Evolutionary conservation across 92 coral and sea anemone genomes (phyloP), one percentile per base, ranked within the genome.

Genomic region (Palythoa grandiflora): DNA sequence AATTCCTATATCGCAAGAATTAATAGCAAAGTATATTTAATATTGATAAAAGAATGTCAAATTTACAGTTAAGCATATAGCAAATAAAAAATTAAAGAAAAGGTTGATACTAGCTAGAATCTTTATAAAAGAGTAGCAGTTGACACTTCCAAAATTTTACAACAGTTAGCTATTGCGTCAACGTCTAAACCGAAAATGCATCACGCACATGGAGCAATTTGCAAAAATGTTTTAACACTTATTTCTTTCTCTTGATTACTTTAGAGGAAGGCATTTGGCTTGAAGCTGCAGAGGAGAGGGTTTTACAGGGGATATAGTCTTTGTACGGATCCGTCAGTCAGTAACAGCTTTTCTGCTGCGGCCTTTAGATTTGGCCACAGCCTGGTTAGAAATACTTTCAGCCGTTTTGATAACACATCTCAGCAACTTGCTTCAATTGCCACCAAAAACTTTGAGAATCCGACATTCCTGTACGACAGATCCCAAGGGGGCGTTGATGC

Each of bases 291-390:
- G 55, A 76, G 36, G 35, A 9, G 1, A 5, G 63, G 63, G 9
- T 76, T 76, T 36, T 48, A 21, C 63, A 8, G n/a, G 35, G 20
- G 52, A 9, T 76, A 76, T 61, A 20, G 61, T 53, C 63, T 6
- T 61, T 76, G 59, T 11, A 76, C 80, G n/a, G 61, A 76, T 38
- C 80, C 80, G 1, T 76, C 80, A 19, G 19, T 76, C 3, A 20
- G 10, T 1, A 76, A 76, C 80, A 76, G 80, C 21, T 76, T 76
- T 9, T 44, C 80, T 47, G 80, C 19, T 1, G 80, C 80, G 0
- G 80, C 80, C 38, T 75, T 75, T 36, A 75, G 80, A 35, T 48
- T 38, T 2, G 70, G 70, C n/a, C 77, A 73, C 77, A 73, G 77
- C 51, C 51, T 73, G 20, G 38, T 73, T 39, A 28, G 80, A 75